Percentiles rank a stretch among this genome's conserved stretches.
These are phyloP conservation scores for Sclerurus mexicanus DNA, from an alignment of 2,113 vertebrate genomes.

Conservation along the genomic window DNA sequence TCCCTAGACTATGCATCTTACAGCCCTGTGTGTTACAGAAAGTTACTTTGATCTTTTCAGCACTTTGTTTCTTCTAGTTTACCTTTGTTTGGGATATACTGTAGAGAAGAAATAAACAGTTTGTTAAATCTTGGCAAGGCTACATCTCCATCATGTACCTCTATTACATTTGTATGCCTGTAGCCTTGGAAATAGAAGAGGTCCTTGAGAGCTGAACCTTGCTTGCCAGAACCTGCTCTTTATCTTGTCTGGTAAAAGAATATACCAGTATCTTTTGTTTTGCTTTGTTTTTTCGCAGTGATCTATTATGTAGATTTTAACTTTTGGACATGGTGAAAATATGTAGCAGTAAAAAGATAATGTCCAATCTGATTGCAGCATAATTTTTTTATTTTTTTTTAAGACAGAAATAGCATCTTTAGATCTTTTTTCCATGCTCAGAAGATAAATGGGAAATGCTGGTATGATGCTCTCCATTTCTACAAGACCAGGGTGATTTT, in stretches of 20 bases:
- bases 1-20: not conserved
- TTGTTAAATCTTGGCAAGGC: not conserved
- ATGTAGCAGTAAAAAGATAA: not conserved
- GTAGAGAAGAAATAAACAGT: not conserved
- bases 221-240: not conserved
- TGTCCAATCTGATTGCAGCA: not conserved
- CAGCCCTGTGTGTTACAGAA: not conserved
- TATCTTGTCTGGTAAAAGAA: not conserved
- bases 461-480: not conserved
- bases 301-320: not conserved
- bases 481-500: not conserved
- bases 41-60: not conserved
- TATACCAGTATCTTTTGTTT: not conserved
- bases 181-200: constrained; percentile 16
- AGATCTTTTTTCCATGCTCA: not conserved
- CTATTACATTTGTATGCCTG: not conserved
- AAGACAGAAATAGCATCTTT: not conserved
- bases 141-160: not conserved
- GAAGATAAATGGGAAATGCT: not conserved
- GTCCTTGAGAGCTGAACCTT: not conserved
- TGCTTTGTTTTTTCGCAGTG: rapidly evolving
- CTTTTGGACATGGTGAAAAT: not conserved
- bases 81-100: not conserved
- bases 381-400: not conserved
- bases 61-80: not conserved